Base-by-base conservation (phyloP, 2,797 vertebrate species). In the Cetoscarus ocellatus region DNA sequence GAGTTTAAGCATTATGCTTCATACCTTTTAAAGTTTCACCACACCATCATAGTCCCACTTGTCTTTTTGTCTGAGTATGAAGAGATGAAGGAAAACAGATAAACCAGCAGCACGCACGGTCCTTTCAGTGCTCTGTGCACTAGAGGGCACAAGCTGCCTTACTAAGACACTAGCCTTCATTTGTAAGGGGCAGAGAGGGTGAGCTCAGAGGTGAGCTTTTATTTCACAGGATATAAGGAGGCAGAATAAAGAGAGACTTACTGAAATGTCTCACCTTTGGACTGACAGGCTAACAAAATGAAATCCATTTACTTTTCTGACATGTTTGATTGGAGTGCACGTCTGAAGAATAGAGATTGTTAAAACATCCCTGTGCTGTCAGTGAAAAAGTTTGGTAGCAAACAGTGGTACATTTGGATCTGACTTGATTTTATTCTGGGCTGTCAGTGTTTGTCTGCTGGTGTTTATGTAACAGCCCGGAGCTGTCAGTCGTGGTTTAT, bases 121-220 rank as follows among this genome's bases (percentile, higher is more conserved):
- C n/a, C n/a, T n/a, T n/a, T n/a, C n/a, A n/a, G 73, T 74, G 65
- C 59, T 60, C 65, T 45, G 40, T 90, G 86, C 93, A 94, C 94
- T 94, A 95, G 94, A 93, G 94, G 94, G 95, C 93, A 94, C 88
- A 93, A 94, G 91, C 79, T 89, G 82, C 94, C 87, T 88, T 79
- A 65, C 73, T 87, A 87, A 88, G 49, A 87, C 58, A 18, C 63
- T 39, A 58, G 19, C 34, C 65, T 49, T 42, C 45, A 61, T 50
- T 44, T 48, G 47, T 66, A 65, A 66, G 57, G 67, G 75, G 51
- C 48, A 53, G 61, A 53, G 64, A n/a, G n/a, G 40, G 44, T n/a
- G 64, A 73, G 64, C 54, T 34, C 14, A 68, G 62, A 70, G 53
- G 35, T 35, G 39, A 56, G 49, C 47, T n/a, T 61, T 19, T 38